phyloP scores from a whole-genome alignment of 2,888 invertebrate species.

The Nipponacmea schrenckii region DNA sequence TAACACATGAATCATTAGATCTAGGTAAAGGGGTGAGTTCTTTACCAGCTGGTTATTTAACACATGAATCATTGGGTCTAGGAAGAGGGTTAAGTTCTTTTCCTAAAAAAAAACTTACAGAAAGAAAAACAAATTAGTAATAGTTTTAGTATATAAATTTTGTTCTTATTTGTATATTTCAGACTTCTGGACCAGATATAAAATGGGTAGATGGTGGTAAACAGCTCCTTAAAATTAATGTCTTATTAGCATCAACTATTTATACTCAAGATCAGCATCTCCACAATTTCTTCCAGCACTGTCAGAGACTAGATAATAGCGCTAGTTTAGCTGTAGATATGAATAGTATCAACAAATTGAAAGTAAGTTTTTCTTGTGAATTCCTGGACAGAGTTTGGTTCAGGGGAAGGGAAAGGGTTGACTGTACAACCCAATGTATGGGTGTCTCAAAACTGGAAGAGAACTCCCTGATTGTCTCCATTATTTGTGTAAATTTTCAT shows the following conservation, averaged over 20 bases:
- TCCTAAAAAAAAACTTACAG: too few species aligned
- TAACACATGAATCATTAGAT: constrained; percentile 88
- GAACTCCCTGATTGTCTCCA: too few species aligned
- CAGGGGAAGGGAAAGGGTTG: too few species aligned
- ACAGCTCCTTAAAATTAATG: constrained; percentile 84
- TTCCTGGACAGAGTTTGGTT: not conserved
- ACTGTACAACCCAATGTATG: too few species aligned
- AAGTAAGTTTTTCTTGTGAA: constrained; percentile 44
- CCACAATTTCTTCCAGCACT: constrained; percentile 87
- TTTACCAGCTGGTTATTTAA: constrained; percentile 88
- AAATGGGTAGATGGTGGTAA: constrained; percentile 93
- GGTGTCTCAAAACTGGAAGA: too few species aligned
- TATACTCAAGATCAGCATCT: constrained; percentile 87
- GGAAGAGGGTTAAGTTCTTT: constrained; percentile 70
- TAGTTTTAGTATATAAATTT: too few species aligned
- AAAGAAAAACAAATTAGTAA: too few species aligned
- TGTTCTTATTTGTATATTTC: constrained; percentile 34
- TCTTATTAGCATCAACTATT: constrained; percentile 89
- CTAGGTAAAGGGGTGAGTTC: constrained; percentile 90
- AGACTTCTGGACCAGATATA: constrained; percentile 88
- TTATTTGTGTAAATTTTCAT: too few species aligned
- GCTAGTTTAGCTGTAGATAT: constrained; percentile 66
- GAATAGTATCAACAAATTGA: constrained; percentile 63
- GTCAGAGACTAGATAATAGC: constrained; percentile 80
- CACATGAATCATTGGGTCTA: constrained; percentile 87